A percentile compares a stretch with the other conserved stretches of the same genome.
These are phyloP conservation scores for Coelinius sp. DNA, from an alignment of 2,888 invertebrate species.

Conservation along the genomic window DNA sequence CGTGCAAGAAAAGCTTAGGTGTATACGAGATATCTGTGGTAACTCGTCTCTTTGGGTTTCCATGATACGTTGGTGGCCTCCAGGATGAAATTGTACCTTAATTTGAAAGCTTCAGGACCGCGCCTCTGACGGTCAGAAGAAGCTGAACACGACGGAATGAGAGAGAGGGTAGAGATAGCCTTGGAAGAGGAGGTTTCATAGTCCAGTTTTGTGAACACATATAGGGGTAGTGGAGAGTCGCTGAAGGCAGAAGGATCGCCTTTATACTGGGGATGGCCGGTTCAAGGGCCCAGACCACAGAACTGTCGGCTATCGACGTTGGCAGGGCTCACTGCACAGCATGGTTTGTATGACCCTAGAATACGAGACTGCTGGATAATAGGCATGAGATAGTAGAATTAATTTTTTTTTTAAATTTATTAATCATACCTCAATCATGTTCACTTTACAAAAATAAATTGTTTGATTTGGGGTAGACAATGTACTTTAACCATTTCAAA, in stretches of 20 bases:
- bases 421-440: not conserved
- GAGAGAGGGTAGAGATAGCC: conserved; percentile 20
- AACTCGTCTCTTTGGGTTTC: conserved; percentile 37
- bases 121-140: conserved; percentile 32
- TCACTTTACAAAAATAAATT: not conserved
- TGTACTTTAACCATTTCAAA: no score
- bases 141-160: conserved; percentile 37
- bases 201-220: conserved; percentile 12
- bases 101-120: conserved; percentile 63
- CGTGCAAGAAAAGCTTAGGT: conserved; percentile 33
- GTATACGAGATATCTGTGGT: conserved; percentile 40
- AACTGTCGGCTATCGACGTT: conserved; percentile 66
- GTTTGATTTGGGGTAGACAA: no score
- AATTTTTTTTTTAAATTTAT: no score
- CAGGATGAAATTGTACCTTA: conserved; percentile 64
- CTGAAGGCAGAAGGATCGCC: conserved; percentile 55
- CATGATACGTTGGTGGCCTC: conserved; percentile 51
- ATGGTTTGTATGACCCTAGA: not conserved
- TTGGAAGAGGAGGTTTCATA: conserved; percentile 18
- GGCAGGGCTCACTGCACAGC: conserved; percentile 39
- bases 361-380: conserved; percentile 53
- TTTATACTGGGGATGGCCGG: conserved; percentile 58
- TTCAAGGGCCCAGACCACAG: conserved; percentile 64
- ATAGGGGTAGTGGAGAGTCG: conserved; percentile 48
- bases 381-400: no score